A percentile compares a stretch with the other conserved stretches of the same genome.
Evolutionary conservation across 37 sponge, comb jelly and placozoan species (phyloP).

Genomic region (Dysidea cf. avara): DNA sequence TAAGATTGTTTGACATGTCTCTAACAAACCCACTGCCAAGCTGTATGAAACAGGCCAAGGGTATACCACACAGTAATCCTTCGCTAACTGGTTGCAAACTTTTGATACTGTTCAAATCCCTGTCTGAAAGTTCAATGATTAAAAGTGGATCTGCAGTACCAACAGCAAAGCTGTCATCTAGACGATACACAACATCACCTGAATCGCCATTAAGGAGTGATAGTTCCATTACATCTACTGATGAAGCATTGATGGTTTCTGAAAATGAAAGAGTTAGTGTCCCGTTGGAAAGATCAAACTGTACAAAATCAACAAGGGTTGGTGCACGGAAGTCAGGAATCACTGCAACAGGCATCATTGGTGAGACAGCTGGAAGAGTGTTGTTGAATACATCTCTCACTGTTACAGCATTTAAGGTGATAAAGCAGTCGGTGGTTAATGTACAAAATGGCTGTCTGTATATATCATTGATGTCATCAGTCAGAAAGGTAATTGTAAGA

Average conservation of each 20-base stretch:
- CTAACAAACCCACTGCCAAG: constrained; percentile 27
- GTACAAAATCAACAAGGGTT: constrained; percentile 24
- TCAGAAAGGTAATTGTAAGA: constrained; percentile 34
- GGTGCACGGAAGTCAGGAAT: constrained; percentile 46
- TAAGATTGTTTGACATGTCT: constrained; percentile 69
- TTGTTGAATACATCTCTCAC: constrained; percentile 62
- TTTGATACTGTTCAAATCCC: constrained; percentile 81
- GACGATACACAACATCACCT: constrained; percentile 29
- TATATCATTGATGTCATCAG: constrained; percentile 47
- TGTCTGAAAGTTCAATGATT: constrained; percentile 44
- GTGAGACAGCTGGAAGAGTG: constrained; percentile 20
- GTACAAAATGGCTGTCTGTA: constrained; percentile 62
- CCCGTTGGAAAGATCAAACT: constrained; percentile 54
- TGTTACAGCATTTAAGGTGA: constrained; percentile 15
- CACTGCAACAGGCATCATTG: constrained; percentile 38
- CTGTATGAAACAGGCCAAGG: constrained; percentile 54
- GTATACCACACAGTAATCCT: constrained; percentile 45
- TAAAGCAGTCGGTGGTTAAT: constrained; percentile 42
- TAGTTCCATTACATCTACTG: constrained; percentile 41
- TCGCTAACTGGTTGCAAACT: constrained; percentile 20
- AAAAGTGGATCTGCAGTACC: constrained; percentile 43
- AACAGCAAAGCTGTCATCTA: constrained; percentile 43
- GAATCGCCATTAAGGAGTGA: constrained; percentile 40
- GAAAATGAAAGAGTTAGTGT: constrained; percentile 70
- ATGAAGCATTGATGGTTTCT: constrained; percentile 73